These are phyloP conservation scores for Drosophila parthenogenetica DNA, from an alignment of 2,888 invertebrate genomes.

Conservation along the genomic window DNA sequence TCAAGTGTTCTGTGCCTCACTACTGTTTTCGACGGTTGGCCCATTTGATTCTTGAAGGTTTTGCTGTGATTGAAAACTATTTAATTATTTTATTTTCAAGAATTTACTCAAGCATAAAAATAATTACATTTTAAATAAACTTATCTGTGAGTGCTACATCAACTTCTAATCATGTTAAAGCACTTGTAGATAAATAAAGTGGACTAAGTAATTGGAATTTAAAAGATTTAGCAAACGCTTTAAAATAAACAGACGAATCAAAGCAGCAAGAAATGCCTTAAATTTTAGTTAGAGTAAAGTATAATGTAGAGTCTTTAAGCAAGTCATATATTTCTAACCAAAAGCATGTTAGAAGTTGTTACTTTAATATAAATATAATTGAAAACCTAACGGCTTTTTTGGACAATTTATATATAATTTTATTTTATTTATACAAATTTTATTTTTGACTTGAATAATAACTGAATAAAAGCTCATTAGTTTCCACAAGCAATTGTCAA, in stretches of 20 bases:
- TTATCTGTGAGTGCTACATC: constrained; percentile 1
- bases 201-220: constrained; percentile 1
- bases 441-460: background rate
- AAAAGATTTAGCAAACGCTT: background rate
- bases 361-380: too few relatives aligned
- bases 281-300: too few relatives aligned
- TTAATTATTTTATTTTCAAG: constrained; percentile 7
- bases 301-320: too few relatives aligned
- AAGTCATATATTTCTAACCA: too few relatives aligned
- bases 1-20: constrained; percentile 25
- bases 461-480: constrained; percentile 7
- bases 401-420: background rate
- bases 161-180: background rate
- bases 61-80: constrained; percentile 15
- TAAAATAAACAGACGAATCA: background rate
- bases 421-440: background rate
- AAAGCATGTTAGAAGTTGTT: too few relatives aligned
- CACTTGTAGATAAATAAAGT: constrained; percentile 11
- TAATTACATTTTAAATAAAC: constrained; percentile 14
- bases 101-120: constrained; percentile 1
- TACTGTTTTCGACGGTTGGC: constrained; percentile 24
- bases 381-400: background rate
- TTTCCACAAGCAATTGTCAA: constrained; percentile 40
- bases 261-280: background rate
- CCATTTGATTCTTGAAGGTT: constrained; percentile 6